Base-by-base conservation (phyloP, 1,140 invertebrate genomes). In the Neodiprion virginianus region DNA sequence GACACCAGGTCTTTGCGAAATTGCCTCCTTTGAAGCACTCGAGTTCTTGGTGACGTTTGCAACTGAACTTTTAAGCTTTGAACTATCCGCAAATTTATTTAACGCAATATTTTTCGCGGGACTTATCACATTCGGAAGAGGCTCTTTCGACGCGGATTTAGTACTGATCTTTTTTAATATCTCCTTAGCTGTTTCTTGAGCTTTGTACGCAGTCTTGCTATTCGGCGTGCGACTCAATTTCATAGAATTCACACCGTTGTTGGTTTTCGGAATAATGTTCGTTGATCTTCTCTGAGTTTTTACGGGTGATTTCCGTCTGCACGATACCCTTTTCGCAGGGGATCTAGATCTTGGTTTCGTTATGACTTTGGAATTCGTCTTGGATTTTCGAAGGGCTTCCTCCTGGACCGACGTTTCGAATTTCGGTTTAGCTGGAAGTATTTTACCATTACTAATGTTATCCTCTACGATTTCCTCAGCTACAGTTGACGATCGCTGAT, bases 271-370 rank as follows among this genome's bases (percentile, higher is more conserved):
- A 23, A 21, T 21, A 21, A 75, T 67, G 49, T 72, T 76, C 7
- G 71, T 72, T n/a, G 69, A 73, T 69, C 84, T 88, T 68, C 79
- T 87, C 0, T 80, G 50, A 0, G 82, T 74, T 72, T 86, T 86
- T 40, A 85, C 73, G 0, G 87, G 86, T 7, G 86, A 87, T 76
- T 77, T 84, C 72, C 84, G 80, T 48, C 82, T 82, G 50, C 50
- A 53, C 40, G 79, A 77, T 10, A 84, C 47, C 74, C 83, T 85
- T 72, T 88, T 88, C 0, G 82, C 66, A 8, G 87, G 87, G 11
- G 87, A 88, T 76, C 78, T 87, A 14, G 86, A 80, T 78, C 86
- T 83, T 1, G 76, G 67, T 78, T 78, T 84, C 14, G 17, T 40
- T 21, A 11, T 11, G 10, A n/a, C n/a, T 61, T 61, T 61, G 10